phyloP scores from a whole-genome alignment of 2,797 vertebrate genomes.

The Austrolebias charrua region DNA sequence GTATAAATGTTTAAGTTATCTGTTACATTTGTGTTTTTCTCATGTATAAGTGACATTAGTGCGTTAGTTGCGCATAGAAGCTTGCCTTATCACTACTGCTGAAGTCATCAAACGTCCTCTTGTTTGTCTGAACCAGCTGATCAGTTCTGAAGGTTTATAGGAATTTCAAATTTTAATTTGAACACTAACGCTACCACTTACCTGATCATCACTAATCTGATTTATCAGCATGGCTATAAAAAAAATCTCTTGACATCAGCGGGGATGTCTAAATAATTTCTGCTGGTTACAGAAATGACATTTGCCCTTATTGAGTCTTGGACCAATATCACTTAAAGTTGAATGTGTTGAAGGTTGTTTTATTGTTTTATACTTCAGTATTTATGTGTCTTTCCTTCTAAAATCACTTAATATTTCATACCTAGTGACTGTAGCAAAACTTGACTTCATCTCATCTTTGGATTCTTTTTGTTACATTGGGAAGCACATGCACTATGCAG shows the following conservation, averaged over 20 bases:
- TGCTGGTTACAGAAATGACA: constrained; percentile 79
- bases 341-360: constrained; percentile 16
- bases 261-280: constrained; percentile 57
- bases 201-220: neutral
- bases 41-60: constrained; percentile 35
- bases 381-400: constrained; percentile 11
- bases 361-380: constrained; percentile 18
- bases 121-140: constrained; percentile 48
- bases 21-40: constrained; percentile 60
- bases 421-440: constrained; percentile 42
- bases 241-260: constrained; percentile 14
- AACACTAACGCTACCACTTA: constrained; percentile 31
- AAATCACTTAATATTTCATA: constrained; percentile 17
- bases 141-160: constrained; percentile 25
- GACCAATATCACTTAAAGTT: constrained; percentile 55
- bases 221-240: too few species aligned
- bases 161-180: constrained; percentile 43
- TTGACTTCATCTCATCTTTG: constrained; percentile 24
- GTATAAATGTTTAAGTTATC: constrained; percentile 25
- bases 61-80: constrained; percentile 34
- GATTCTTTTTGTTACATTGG: constrained; percentile 22
- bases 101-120: constrained; percentile 56
- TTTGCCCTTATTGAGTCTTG: constrained; percentile 34
- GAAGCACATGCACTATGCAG: constrained; percentile 57
- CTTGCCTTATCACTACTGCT: constrained; percentile 64